Evolutionary conservation across 1,140 invertebrate species (phyloP), one percentile per base, ranked within the genome.

Genomic region (Zeugodacus cucurbitae): DNA sequence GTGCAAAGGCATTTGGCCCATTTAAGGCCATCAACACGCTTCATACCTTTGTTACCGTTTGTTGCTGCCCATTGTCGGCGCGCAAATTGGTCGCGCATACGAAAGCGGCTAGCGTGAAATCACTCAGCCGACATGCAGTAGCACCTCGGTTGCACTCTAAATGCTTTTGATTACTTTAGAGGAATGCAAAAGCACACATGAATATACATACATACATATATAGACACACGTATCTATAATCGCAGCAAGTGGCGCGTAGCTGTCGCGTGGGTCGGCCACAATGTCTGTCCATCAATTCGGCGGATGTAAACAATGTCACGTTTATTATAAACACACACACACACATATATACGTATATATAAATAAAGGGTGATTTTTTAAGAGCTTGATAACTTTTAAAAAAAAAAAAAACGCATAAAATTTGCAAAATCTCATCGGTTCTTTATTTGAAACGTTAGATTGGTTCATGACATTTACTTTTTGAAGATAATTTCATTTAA

Each of bases 281-380:
- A 22, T 54, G 74, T 48, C n/a, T 29, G 74, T 48, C 74, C n/a
- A 82, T 74, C 34, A 20, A 67, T 67, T 67, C n/a, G 26, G 41
- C 74, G 74, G 74, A 82, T 82, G 74, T 82, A 82, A 82, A 82
- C 74, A 82, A 82, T 82, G 74, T 82, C 74, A 48, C 74, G 74
- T 54, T 48, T 82, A 41, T 82, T 82, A 22, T 44, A 17, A 17
- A 54, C 14, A 20, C 20, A 54, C 14, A 54, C 20, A 54, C 44
- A 48, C 14, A 48, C 1, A 54, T 17, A 4, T 14, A 54, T 54
- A 1, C 20, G 20, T 10, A 54, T 54, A 54, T 17, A n/a, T n/a
- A n/a, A n/a, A n/a, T n/a, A n/a, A n/a, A n/a, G n/a, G n/a, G n/a
- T n/a, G n/a, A n/a, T n/a, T n/a, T n/a, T n/a, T n/a, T n/a, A n/a